Evolutionary conservation across 2,113 vertebrate species (phyloP).

Genomic region (Prietella phreatophila): DNA sequence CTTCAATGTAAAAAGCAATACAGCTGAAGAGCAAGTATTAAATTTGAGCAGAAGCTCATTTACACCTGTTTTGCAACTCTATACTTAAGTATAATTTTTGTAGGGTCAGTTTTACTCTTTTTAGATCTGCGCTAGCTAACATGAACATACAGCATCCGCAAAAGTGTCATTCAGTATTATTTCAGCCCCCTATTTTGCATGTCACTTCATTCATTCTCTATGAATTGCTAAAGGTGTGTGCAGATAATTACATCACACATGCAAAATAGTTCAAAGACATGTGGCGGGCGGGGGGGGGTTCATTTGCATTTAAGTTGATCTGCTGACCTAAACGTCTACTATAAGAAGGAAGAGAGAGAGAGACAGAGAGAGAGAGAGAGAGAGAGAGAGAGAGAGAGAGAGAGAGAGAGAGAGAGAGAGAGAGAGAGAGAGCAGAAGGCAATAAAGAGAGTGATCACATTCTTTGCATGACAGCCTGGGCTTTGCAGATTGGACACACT

Average conservation of each 20-base stretch:
- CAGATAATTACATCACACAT: background rate
- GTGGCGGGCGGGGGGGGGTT: no score
- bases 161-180: background rate
- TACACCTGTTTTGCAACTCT: background rate
- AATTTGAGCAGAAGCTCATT: background rate
- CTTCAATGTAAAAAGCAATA: background rate
- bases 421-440: conserved; percentile 61
- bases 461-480: conserved; percentile 73
- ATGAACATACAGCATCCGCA: background rate
- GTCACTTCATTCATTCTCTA: background rate
- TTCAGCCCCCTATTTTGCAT: background rate
- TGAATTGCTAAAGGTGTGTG: background rate
- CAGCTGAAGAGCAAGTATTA: background rate
- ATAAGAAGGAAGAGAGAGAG: background rate
- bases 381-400: conserved; percentile 20
- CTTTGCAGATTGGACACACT: conserved; percentile 78
- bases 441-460: conserved; percentile 74
- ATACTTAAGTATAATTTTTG: background rate
- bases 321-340: background rate
- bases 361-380: conserved; percentile 50
- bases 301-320: background rate
- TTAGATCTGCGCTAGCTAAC: background rate
- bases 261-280: background rate
- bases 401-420: conserved; percentile 8
- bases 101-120: background rate